Evolutionary conservation across 2,113 vertebrate species (phyloP).

Genomic region (Ginglymostoma cirratum): DNA sequence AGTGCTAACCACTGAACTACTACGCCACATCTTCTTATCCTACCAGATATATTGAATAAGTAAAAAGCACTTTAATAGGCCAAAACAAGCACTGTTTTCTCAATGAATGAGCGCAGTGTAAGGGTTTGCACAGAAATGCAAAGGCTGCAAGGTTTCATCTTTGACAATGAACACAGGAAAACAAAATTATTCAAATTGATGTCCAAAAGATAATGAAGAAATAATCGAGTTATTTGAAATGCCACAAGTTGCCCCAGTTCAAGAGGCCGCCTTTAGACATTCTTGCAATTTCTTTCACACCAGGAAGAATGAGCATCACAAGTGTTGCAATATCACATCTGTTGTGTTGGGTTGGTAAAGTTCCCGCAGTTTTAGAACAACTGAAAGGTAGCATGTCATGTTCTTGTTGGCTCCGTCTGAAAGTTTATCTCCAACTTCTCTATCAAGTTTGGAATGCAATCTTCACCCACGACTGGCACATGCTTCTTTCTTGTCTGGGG

Average conservation of each 20-base stretch:
- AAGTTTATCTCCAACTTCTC: too few species aligned
- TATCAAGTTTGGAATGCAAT: not conserved
- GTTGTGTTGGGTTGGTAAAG: not conserved
- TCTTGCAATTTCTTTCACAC: not conserved
- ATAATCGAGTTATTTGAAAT: not conserved
- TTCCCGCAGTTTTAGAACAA: too few species aligned
- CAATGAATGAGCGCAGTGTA: not conserved
- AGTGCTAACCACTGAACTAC: too few species aligned
- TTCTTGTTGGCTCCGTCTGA: too few species aligned
- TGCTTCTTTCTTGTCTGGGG: not conserved
- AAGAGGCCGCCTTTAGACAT: not conserved
- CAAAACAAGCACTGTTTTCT: not conserved
- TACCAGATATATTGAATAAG: not conserved
- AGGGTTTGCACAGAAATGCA: not conserved
- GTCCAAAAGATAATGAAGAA: not conserved
- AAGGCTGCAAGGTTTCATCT: not conserved
- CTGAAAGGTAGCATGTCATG: too few species aligned
- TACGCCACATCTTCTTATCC: not conserved
- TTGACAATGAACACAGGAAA: not conserved
- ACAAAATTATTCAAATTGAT: not conserved
- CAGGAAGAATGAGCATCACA: not conserved
- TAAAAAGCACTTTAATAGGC: not conserved
- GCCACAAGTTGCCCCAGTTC: not conserved
- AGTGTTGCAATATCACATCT: not conserved
- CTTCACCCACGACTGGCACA: not conserved